Evolutionary conservation across 2,888 invertebrate genomes (phyloP).

Genomic region (Ennomos fuscantarius): DNA sequence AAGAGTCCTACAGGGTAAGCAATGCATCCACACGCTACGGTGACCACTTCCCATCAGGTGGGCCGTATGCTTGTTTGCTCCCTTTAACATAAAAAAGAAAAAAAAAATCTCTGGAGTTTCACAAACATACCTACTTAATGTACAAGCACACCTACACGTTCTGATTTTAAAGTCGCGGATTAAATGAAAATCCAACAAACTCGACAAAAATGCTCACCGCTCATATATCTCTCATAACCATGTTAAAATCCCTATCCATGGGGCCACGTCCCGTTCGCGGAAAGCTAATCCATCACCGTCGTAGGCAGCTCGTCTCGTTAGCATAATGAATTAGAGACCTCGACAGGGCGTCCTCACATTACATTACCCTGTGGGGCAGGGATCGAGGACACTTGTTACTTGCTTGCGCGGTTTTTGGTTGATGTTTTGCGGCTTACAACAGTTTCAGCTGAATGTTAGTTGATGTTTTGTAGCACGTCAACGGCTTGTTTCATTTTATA

Average conservation of each 20-base stretch:
- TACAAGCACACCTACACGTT: no score
- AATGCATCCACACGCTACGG: no score
- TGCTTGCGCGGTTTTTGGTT: constrained; percentile 18
- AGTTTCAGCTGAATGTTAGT: neutral
- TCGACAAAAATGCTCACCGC: constrained; percentile 9
- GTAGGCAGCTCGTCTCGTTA: constrained; percentile 74
- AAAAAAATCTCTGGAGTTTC: no score
- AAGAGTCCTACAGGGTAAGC: no score
- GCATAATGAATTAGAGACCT: constrained; percentile 75
- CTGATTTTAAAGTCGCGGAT: no score
- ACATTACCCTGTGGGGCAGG: constrained; percentile 9
- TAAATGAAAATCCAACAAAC: neutral
- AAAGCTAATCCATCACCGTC: constrained; percentile 79
- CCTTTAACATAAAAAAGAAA: no score
- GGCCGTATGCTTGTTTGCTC: no score
- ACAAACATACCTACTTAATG: no score
- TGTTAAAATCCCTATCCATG: constrained; percentile 18
- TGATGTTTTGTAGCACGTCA: no score
- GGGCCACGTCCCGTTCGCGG: constrained; percentile 30
- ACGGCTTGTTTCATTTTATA: no score
- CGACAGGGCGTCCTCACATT: constrained; percentile 14
- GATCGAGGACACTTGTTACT: constrained; percentile 25
- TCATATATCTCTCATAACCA: constrained; percentile 28
- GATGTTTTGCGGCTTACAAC: constrained; percentile 9
- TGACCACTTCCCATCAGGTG: no score